phyloP scores from a whole-genome alignment of 92 coral and sea anemone genomes.

The Parazoanthus atlanticus region DNA sequence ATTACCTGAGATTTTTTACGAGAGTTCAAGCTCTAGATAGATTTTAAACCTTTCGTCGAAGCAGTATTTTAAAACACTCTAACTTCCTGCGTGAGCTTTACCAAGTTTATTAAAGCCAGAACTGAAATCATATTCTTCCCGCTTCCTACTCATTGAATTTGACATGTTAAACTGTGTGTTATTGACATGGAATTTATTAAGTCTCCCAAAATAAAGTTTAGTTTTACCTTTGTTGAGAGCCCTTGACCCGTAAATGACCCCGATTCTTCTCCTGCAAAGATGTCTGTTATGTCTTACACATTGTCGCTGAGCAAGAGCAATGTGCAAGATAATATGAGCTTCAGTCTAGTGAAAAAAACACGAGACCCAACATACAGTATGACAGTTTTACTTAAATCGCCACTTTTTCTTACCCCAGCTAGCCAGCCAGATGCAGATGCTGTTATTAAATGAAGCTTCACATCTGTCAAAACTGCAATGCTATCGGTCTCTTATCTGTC shows the following conservation, averaged over 20 bases:
- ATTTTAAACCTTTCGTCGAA: too few relatives aligned
- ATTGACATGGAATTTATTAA: background rate
- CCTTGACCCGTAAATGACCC: slow-evolving; percentile 35
- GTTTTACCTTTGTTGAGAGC: background rate
- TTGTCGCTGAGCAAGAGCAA: background rate
- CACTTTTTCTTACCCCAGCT: background rate
- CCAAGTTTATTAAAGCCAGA: background rate
- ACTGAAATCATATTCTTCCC: background rate
- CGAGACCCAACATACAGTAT: background rate
- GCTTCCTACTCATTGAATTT: background rate
- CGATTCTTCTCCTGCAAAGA: background rate
- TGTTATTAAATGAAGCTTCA: background rate
- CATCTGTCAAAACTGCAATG: slow-evolving; percentile 37
- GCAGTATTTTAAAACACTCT: too few relatives aligned
- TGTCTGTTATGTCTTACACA: background rate
- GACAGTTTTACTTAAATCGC: background rate
- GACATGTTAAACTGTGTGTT: slow-evolving; percentile 9
- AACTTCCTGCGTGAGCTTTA: too few relatives aligned
- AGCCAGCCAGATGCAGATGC: background rate
- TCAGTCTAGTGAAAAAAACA: background rate
- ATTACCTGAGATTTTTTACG: too few relatives aligned
- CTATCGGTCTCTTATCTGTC: slow-evolving; percentile 1
- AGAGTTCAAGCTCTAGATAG: too few relatives aligned
- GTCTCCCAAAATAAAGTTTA: background rate
- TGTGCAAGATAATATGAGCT: background rate